Evolutionary conservation across 2,113 vertebrate species (phyloP).

Genomic region (Mesocricetus auratus): DNA sequence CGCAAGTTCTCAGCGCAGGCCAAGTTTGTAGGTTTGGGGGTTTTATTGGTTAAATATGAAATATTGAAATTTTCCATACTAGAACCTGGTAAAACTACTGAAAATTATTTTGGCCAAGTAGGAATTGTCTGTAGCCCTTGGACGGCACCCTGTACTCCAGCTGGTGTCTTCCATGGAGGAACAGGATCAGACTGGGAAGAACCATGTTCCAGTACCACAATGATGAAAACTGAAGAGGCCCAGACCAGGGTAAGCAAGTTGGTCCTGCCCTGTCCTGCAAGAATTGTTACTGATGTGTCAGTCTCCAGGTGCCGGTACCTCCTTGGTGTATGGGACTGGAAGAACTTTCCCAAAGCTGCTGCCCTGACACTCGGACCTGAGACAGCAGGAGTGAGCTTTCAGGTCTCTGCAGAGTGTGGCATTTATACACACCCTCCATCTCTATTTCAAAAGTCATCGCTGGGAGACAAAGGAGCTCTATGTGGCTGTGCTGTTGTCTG

Average conservation of each 20-base stretch:
- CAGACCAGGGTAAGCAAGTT: not conserved
- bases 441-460: not conserved
- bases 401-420: not conserved
- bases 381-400: not conserved
- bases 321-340: not conserved
- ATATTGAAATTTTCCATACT: not conserved
- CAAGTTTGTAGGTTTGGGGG: not conserved
- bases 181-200: not conserved
- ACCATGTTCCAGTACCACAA: not conserved
- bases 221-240: not conserved
- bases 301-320: not conserved
- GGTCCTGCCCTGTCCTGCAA: not conserved
- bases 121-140: not conserved
- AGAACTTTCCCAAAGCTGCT: not conserved
- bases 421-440: not conserved
- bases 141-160: not conserved
- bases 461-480: constrained; percentile 62
- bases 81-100: not conserved
- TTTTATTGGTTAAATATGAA: not conserved
- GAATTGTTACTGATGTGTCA: no score
- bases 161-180: not conserved
- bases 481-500: constrained; percentile 91
- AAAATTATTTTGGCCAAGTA: not conserved
- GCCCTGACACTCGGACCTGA: not conserved
- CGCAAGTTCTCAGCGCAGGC: constrained; percentile 22